Evolutionary conservation across 2,888 invertebrate genomes (phyloP).

Genomic region (Callyntrura guangdongensis): DNA sequence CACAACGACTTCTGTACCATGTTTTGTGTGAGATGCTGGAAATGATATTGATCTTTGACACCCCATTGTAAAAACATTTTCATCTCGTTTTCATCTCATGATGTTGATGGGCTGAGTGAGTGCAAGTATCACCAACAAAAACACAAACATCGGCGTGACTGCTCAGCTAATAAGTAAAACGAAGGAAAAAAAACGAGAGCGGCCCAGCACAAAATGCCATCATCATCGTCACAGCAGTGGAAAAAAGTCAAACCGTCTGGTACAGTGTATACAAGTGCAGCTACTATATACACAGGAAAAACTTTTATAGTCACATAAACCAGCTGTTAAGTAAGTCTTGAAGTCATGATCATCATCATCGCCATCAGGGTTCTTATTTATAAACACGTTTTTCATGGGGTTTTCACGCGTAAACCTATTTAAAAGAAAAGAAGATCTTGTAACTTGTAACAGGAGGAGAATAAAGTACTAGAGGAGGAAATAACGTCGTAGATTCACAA

Average conservation of each 20-base stretch:
- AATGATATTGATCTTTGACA: slow-evolving; percentile 83
- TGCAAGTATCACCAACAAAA: slow-evolving; percentile 42
- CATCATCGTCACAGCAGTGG: slow-evolving; percentile 5
- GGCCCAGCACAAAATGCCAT: slow-evolving; percentile 30
- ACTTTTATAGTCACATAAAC: slow-evolving; percentile 60
- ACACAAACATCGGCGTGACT: slow-evolving; percentile 42
- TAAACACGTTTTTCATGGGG: slow-evolving; percentile 41
- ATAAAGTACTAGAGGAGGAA: no score
- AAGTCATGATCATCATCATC: slow-evolving; percentile 31
- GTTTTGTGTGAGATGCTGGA: slow-evolving; percentile 26
- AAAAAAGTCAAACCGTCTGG: slow-evolving; percentile 34
- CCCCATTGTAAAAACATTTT: slow-evolving; percentile 83
- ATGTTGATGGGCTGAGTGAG: neutral
- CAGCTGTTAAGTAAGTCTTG: slow-evolving; percentile 50
- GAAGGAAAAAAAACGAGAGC: neutral
- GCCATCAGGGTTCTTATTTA: slow-evolving; percentile 33
- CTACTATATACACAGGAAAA: neutral
- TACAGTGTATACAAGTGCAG: neutral
- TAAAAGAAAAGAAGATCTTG: no score
- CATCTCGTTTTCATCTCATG: slow-evolving; percentile 66
- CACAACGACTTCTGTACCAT: no score
- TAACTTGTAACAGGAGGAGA: no score
- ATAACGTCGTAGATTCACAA: neutral
- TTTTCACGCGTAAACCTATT: slow-evolving; percentile 3
- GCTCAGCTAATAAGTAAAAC: slow-evolving; percentile 46